phyloP scores from a whole-genome alignment of 2,888 invertebrate genomes.

The Tinea semifulvella region DNA sequence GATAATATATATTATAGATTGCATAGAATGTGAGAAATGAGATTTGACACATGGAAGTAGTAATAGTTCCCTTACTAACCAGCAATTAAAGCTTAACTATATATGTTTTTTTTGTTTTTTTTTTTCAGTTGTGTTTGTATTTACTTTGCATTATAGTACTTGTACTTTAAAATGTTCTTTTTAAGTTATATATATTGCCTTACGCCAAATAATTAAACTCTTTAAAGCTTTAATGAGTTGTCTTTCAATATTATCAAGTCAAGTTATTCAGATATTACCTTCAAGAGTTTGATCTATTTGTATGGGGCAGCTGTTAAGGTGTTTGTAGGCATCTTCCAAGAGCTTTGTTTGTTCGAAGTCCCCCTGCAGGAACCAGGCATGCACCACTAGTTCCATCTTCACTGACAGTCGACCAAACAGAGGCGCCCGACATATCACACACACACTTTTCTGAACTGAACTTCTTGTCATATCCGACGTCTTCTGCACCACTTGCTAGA shows the following conservation, averaged over 20 bases:
- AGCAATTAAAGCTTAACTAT: neutral
- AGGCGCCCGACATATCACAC: conserved; percentile 90
- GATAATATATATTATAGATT: too few species aligned
- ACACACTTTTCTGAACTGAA: conserved; percentile 98
- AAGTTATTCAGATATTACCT: conserved; percentile 44
- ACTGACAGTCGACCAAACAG: conserved; percentile 94
- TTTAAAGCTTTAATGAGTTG: too few species aligned
- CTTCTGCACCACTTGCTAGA: conserved; percentile 87
- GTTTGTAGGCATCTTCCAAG: conserved; percentile 90
- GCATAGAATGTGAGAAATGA: too few species aligned
- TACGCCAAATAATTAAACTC: too few species aligned
- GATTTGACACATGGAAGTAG: too few species aligned
- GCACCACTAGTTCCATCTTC: conserved; percentile 94
- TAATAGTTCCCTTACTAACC: too few species aligned
- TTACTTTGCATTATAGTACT: too few species aligned
- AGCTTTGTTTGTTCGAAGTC: conserved; percentile 90
- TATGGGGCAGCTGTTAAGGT: conserved; percentile 85
- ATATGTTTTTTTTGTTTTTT: neutral
- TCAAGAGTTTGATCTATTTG: conserved; percentile 57
- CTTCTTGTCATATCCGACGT: conserved; percentile 96
- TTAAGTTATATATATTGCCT: too few species aligned
- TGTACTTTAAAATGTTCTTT: too few species aligned
- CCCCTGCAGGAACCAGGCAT: conserved; percentile 96
- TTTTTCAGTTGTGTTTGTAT: too few species aligned
- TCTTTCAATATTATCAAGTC: too few species aligned